Conservation (phyloP, 2,797 vertebrate genomes). For the Bradypus variegatus region DNA sequence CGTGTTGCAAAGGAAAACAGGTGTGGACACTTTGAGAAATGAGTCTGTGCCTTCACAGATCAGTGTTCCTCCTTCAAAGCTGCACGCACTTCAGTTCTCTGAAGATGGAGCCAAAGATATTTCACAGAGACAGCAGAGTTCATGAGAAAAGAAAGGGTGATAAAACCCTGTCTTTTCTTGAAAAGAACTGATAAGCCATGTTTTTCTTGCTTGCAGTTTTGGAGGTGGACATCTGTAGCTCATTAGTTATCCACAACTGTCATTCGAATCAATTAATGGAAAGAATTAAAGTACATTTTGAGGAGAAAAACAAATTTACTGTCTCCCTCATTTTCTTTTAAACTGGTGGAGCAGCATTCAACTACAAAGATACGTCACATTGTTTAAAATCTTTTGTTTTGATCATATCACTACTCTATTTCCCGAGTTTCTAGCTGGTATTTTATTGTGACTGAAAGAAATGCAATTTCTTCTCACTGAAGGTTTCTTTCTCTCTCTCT, state of each 20-base stretch:
- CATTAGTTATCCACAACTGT: slow-evolving; percentile 58
- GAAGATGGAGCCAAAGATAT: slow-evolving; percentile 75
- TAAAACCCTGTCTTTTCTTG: slow-evolving; percentile 21
- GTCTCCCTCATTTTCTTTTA: slow-evolving; percentile 50
- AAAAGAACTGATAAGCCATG: slow-evolving; percentile 48
- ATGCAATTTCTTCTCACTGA: neutral
- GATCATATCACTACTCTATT: neutral
- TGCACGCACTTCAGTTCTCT: slow-evolving; percentile 61
- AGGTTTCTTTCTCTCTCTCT: neutral
- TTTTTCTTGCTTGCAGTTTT: slow-evolving; percentile 53
- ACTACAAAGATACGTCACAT: neutral
- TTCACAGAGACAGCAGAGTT: slow-evolving; percentile 59
- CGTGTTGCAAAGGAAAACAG: fast-evolving
- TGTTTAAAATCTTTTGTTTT: slow-evolving; percentile 47
- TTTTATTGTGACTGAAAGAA: neutral
- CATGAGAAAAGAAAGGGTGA: slow-evolving; percentile 30
- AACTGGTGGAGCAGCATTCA: slow-evolving; percentile 10
- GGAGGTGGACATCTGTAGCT: slow-evolving; percentile 65
- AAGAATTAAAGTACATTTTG: slow-evolving; percentile 59
- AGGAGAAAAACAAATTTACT: slow-evolving; percentile 55
- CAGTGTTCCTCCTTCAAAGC: neutral
- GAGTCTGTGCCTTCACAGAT: neutral
- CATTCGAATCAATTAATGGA: slow-evolving; percentile 67
- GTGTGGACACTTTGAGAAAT: neutral
- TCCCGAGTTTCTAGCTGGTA: neutral